Base-by-base conservation (phyloP, 2,888 invertebrate genomes). In the Synergus gifuensis region DNA sequence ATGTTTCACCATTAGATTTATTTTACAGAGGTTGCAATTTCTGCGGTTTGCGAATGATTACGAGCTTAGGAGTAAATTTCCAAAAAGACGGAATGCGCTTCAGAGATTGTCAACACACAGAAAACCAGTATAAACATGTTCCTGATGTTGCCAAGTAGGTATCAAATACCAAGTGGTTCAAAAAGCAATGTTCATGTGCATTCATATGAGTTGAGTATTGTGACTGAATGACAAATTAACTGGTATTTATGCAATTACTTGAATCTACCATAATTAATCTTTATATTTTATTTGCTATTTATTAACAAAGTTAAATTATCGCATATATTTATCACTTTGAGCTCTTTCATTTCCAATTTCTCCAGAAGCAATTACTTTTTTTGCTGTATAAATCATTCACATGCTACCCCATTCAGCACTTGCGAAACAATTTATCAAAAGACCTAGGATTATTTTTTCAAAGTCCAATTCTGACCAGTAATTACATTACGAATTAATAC, bases 401-500 rank as follows among this genome's bases (percentile, higher is more conserved):
- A 28, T 3, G 9, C 54, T n/a, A n/a, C n/a, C 12, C n/a, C 67
- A 46, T n/a, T n/a, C 18, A 28, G 28, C 44, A 69, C 16, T n/a
- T 22, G 22, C 2, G 16, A 28, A 46, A 28, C 67, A 69, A 69
- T 69, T 46, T 69, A 69, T 54, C 54, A 54, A 54, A 8, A n/a
- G 54, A 54, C 54, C 54, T 44, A 49, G 28, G 22, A 69, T 22
- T 69, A 49, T 69, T 69, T 69, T 69, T 49, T 28, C 67, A 49
- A 49, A 69, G 67, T 49, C 16, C 67, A 12, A 46, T 67, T 67
- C 22, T 66, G 12, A n/a, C 12, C 66, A n/a, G 44, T 66, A 69
- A 49, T 69, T 28, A 69, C 46, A 69, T 69, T 69, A 28, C 28
- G 67, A 69, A 69, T 49, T 46, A 28, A 69, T 69, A 49, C 67